phyloP scores from a whole-genome alignment of 2,797 vertebrate species.

The Netta rufina region DNA sequence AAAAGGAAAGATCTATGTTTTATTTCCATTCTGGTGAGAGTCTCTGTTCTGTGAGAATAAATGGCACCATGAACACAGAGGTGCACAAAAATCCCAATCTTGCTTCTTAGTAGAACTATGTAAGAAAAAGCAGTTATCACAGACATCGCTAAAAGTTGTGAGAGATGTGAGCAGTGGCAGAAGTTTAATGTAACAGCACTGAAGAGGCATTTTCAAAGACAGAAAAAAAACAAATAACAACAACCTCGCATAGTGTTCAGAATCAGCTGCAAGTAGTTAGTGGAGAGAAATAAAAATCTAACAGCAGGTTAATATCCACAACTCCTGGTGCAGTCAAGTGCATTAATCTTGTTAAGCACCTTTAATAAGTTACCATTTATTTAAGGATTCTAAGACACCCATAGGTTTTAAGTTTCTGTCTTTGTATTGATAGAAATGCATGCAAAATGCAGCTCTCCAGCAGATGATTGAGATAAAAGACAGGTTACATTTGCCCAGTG shows the following conservation, averaged over 20 bases:
- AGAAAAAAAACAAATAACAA: not conserved
- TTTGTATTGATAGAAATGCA: not conserved
- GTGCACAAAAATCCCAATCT: not conserved
- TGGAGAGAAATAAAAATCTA: not conserved
- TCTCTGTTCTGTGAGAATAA: not conserved
- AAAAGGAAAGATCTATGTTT: not conserved
- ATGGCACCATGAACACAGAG: not conserved
- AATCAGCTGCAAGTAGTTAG: not conserved
- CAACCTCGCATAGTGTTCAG: not conserved
- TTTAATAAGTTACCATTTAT: not conserved
- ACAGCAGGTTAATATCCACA: not conserved
- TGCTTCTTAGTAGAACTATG: not conserved
- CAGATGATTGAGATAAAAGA: not conserved
- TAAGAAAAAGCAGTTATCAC: not conserved
- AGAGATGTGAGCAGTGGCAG: not conserved
- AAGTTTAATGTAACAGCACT: not conserved
- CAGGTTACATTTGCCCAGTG: not conserved
- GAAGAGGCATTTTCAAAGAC: not conserved
- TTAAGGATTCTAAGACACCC: not conserved
- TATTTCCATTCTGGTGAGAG: not conserved
- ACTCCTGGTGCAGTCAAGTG: not conserved
- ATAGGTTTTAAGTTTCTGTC: not conserved
- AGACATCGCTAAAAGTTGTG: not conserved
- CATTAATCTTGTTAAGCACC: not conserved
- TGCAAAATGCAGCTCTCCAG: not conserved